Evolutionary conservation across 2,113 vertebrate genomes (phyloP).

Genomic region (Ochotona curzoniae): DNA sequence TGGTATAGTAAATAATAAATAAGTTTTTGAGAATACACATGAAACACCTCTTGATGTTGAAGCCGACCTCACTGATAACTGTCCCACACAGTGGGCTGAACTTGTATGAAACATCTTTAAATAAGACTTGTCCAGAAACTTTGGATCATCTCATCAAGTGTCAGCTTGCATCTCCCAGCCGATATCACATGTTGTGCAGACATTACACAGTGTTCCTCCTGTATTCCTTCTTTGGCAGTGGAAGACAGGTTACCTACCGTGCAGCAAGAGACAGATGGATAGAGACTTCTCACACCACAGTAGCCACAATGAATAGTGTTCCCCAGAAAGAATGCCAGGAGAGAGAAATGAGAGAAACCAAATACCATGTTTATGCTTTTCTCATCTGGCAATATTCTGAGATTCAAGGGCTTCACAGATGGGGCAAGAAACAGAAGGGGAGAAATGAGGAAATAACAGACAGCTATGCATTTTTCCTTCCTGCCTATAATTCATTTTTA

Average conservation of each 20-base stretch:
- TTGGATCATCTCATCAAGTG: not conserved
- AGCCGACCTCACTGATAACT: not conserved
- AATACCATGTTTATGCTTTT: not conserved
- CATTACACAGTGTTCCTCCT: not conserved
- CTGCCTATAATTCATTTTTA: not conserved
- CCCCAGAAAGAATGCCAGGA: not conserved
- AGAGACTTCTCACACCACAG: rapidly evolving
- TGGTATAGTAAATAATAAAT: not conserved
- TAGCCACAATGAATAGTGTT: not conserved
- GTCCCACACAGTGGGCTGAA: not conserved
- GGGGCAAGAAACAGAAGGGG: not conserved
- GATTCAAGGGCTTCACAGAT: constrained; percentile 1
- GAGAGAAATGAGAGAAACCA: not conserved
- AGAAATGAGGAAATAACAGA: too few relatives aligned
- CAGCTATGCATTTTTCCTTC: not conserved
- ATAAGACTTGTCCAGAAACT: not conserved
- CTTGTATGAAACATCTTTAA: constrained; percentile 33
- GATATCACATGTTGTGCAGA: not conserved
- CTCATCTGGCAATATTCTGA: constrained; percentile 13
- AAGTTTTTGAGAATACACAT: rapidly evolving
- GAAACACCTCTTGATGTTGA: not conserved
- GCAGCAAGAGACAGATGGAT: constrained; percentile 14
- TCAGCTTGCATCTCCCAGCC: not conserved
- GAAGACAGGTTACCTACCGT: not conserved
- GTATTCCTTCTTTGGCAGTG: not conserved